phyloP scores from a whole-genome alignment of 2,113 vertebrate genomes.

The Stigmatopora nigra region DNA sequence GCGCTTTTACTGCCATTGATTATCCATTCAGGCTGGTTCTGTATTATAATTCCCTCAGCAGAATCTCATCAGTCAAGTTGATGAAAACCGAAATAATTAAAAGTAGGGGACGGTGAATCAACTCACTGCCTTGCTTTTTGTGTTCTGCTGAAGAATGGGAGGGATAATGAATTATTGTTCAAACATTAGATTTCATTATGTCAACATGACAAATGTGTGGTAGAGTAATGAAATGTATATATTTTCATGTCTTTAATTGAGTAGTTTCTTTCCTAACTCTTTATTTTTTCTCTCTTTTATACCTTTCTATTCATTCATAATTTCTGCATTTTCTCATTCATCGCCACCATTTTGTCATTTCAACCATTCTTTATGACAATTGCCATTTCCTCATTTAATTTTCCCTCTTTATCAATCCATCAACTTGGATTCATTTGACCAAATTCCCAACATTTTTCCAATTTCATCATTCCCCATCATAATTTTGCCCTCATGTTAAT shows the following conservation, averaged over 20 bases:
- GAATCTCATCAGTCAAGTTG: slow-evolving; percentile 1
- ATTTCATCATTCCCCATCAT: too few species aligned
- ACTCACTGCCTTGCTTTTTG: background rate
- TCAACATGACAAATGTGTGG: background rate
- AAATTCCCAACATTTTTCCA: too few species aligned
- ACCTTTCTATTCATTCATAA: background rate
- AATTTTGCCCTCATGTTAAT: too few species aligned
- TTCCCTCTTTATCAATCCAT: too few species aligned
- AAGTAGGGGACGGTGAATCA: background rate
- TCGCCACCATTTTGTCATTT: background rate
- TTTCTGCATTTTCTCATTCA: background rate
- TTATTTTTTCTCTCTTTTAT: slow-evolving; percentile 52
- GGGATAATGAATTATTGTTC: background rate
- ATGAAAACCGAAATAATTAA: background rate
- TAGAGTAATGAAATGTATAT: background rate
- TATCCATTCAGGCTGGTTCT: background rate
- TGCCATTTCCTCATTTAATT: too few species aligned
- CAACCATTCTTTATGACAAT: background rate
- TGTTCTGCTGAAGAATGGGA: background rate
- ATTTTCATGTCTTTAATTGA: background rate
- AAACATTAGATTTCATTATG: background rate
- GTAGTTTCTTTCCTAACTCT: slow-evolving; percentile 24
- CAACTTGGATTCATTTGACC: too few species aligned
- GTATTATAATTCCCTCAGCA: background rate
- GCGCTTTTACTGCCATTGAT: slow-evolving; percentile 2